Evolutionary conservation across 2,888 invertebrate genomes (phyloP).

Genomic region (Julus scandinavius): DNA sequence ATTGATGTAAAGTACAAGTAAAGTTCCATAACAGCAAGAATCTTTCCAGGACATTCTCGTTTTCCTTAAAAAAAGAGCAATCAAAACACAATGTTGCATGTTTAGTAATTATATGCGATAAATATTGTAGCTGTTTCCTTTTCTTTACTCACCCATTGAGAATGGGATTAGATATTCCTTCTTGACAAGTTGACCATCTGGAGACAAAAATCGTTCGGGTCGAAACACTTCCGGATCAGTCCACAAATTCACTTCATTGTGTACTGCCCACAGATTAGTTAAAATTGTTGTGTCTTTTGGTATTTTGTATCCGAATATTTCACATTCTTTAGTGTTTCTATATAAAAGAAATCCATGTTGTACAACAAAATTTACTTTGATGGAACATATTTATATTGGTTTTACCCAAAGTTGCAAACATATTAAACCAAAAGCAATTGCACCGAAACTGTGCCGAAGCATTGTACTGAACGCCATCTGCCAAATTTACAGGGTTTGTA

Average conservation of each 20-base stretch:
- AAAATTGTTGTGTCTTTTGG: constrained; percentile 54
- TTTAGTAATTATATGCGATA: neutral
- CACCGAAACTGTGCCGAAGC: too few species aligned
- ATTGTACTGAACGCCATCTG: too few species aligned
- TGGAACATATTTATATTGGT: too few species aligned
- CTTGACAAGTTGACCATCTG: constrained; percentile 53
- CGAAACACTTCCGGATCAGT: constrained; percentile 54
- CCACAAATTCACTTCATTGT: constrained; percentile 51
- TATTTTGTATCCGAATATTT: constrained; percentile 51
- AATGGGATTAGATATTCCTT: constrained; percentile 57
- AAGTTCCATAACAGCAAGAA: constrained; percentile 44
- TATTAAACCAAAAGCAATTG: too few species aligned
- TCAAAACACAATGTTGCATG: neutral
- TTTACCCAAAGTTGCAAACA: too few species aligned
- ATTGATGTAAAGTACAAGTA: constrained; percentile 54
- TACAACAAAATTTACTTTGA: too few species aligned
- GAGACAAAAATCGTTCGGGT: constrained; percentile 56
- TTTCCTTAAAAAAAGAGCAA: constrained; percentile 47
- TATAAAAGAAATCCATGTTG: too few species aligned
- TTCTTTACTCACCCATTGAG: constrained; percentile 51
- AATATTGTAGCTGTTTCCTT: neutral
- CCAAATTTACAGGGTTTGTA: too few species aligned
- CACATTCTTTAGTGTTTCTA: constrained; percentile 22
- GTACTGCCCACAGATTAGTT: constrained; percentile 54
- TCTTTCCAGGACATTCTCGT: constrained; percentile 52